A percentile compares a stretch with the other conserved stretches of the same genome.
phyloP scores from a whole-genome alignment of 2,888 invertebrate species.

The Tuta absoluta region DNA sequence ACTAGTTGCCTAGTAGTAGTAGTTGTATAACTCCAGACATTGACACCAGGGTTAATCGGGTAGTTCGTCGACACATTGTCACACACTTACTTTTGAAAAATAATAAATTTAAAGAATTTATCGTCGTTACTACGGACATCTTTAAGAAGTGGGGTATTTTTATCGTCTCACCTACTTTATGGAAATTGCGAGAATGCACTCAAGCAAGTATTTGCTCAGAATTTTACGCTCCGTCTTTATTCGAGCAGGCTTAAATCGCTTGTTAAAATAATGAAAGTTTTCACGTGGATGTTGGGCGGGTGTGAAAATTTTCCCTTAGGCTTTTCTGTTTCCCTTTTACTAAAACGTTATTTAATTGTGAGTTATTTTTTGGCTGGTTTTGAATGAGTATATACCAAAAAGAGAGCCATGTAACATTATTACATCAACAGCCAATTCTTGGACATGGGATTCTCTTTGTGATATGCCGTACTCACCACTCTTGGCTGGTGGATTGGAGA shows the following conservation, averaged over 20 bases:
- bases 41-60: too few species aligned
- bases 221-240: conserved; percentile 1
- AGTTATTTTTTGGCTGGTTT: neutral
- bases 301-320: neutral
- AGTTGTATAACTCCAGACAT: too few species aligned
- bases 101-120: too few species aligned
- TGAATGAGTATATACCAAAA: neutral
- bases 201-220: neutral
- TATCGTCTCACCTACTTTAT: neutral
- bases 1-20: too few species aligned
- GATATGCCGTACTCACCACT: too few species aligned
- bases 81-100: too few species aligned
- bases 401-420: neutral
- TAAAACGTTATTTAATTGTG: neutral
- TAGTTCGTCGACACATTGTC: too few species aligned
- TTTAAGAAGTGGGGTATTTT: neutral
- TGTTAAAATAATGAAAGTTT: conserved; percentile 10
- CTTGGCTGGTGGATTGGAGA: too few species aligned
- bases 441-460: too few species aligned
- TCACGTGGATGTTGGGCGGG: neutral
- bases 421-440: too few species aligned
- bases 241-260: conserved; percentile 1
- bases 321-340: neutral
- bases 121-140: neutral
- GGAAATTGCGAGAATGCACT: conserved; percentile 13